These are phyloP conservation scores for Drosophila helvetica DNA, from an alignment of 2,888 invertebrate genomes.

Conservation along the genomic window DNA sequence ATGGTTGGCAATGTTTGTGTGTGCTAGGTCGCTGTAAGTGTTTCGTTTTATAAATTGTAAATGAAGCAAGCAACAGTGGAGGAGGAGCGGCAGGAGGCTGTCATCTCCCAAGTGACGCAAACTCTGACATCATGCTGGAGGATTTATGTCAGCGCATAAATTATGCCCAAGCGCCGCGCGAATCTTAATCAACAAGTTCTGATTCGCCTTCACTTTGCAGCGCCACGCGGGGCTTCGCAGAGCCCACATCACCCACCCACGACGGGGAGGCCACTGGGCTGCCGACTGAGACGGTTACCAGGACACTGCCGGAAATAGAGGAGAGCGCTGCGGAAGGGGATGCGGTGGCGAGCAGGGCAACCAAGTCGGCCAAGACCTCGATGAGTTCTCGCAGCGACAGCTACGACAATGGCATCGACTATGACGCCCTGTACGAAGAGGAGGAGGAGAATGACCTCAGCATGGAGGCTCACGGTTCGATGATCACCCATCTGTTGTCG, in stretches of 20 bases:
- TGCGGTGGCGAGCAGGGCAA: constrained; percentile 47
- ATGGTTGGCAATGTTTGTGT: not conserved
- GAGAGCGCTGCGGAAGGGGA: constrained; percentile 76
- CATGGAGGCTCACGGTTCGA: constrained; percentile 98
- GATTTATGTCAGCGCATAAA: constrained; percentile 43
- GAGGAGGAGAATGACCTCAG: constrained; percentile 94
- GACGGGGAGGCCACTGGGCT: constrained; percentile 66
- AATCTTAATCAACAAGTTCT: constrained; percentile 59
- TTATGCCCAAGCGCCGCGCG: constrained; percentile 32
- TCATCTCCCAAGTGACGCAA: constrained; percentile 29
- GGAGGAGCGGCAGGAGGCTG: not conserved
- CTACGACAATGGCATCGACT: constrained; percentile 90
- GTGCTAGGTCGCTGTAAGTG: constrained; percentile 36
- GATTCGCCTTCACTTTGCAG: constrained; percentile 55
- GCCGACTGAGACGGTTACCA: constrained; percentile 19
- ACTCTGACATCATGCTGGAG: constrained; percentile 58
- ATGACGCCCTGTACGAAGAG: constrained; percentile 95
- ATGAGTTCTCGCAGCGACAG: constrained; percentile 78
- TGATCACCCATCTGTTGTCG: constrained; percentile 97
- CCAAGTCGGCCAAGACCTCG: constrained; percentile 28
- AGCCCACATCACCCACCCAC: constrained; percentile 79
- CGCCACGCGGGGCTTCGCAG: constrained; percentile 81
- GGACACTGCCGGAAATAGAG: constrained; percentile 76
- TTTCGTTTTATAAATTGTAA: constrained; percentile 56
- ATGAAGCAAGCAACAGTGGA: constrained; percentile 38